Evolutionary conservation across 1,140 invertebrate species (phyloP), one percentile per base, ranked within the genome.

Genomic region (Sycophaga agraensis): DNA sequence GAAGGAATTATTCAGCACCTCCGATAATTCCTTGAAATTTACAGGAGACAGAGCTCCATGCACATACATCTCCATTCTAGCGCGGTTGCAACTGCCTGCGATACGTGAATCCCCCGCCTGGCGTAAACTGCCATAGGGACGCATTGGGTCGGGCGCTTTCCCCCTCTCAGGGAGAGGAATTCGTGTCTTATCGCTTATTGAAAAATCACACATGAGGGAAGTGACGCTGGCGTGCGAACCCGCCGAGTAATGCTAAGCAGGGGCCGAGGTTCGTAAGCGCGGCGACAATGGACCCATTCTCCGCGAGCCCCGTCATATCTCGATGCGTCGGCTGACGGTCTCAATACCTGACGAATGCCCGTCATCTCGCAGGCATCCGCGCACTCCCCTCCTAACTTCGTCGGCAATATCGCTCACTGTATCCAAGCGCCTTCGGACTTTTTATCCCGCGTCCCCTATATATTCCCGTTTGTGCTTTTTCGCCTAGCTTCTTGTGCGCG

Each of bases 331-430:
- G 49, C 56, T 63, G 51, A 14, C 17, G 7, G 26, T 31, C 31
- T 63, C 56, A 59, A 59, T 63, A 53, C 28, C 39, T 66, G 56
- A 66, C 57, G 56, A 60, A 66, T 66, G 39, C 46, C 16, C 42
- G 6, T 4, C 56, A 66, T 64, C 62, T 59, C 22, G 17, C 45
- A 63, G 17, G 39, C 21, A 16, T 11, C 35, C 16, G 28, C 28
- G 28, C 35, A 28, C 26, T 17, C 31, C 21, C 28, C 8, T 40
- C 12, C 8, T 53, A n/a, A 4, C 16, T 42, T 19, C 3, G n/a
- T 17, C 40, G 4, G n/a, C n/a, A 22, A 54, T 46, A 60, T 53
- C 49, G 42, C n/a, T 39, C 40, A 26, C 16, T 37, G 26, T 17
- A 16, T n/a, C 28, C n/a, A n/a, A 26, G 34, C 17, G 17, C 11